These are phyloP conservation scores for Drosophila virilis DNA, from an alignment of 1,140 invertebrate genomes.

Conservation along the genomic window DNA sequence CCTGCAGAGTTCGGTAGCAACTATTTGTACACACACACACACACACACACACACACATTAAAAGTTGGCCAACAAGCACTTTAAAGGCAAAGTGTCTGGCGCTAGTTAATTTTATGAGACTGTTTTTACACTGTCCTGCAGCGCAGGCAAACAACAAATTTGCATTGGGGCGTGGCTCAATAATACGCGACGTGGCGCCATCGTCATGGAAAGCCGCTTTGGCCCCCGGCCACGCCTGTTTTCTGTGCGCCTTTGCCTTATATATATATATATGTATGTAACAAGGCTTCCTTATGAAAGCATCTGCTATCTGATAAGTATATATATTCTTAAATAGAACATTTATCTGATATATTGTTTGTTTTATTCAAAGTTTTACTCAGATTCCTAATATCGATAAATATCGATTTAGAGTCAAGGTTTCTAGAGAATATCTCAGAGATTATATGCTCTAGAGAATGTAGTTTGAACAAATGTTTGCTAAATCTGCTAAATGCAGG, in stretches of 20 bases:
- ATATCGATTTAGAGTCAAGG: too few relatives aligned
- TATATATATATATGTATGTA: neutral
- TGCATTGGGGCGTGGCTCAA: slow-evolving; percentile 46
- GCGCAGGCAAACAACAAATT: slow-evolving; percentile 50
- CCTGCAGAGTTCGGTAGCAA: slow-evolving; percentile 20
- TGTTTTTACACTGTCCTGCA: slow-evolving; percentile 72
- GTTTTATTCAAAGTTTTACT: too few relatives aligned
- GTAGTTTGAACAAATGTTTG: too few relatives aligned
- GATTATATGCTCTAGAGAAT: too few relatives aligned
- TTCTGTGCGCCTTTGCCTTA: slow-evolving; percentile 4
- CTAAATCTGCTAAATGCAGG: too few relatives aligned
- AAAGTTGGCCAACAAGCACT: slow-evolving; percentile 14
- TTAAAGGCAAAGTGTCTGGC: slow-evolving; percentile 55
- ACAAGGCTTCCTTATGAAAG: neutral
- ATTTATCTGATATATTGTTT: too few relatives aligned
- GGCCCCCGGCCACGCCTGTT: slow-evolving; percentile 20
- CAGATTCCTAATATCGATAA: too few relatives aligned
- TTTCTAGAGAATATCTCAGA: too few relatives aligned
- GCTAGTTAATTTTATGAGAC: slow-evolving; percentile 73
- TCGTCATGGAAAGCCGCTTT: slow-evolving; percentile 34
- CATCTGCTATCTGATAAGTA: too few relatives aligned
- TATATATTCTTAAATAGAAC: too few relatives aligned
- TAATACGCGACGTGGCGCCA: slow-evolving; percentile 56
- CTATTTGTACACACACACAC: neutral
- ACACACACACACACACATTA: neutral